Evolutionary conservation across 2,797 vertebrate species (phyloP).

Genomic region (Etheostoma nigrum): DNA sequence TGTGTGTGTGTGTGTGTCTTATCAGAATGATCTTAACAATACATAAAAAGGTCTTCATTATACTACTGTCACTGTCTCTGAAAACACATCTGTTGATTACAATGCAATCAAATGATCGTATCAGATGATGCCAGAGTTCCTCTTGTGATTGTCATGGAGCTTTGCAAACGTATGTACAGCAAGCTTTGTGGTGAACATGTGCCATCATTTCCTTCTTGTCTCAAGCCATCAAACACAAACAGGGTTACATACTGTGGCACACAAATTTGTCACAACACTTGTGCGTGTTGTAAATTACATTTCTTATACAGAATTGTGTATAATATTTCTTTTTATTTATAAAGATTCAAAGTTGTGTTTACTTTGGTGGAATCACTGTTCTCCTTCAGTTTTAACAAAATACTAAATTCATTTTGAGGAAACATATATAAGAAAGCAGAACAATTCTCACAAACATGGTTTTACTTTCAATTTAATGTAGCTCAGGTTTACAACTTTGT

Average conservation of each 20-base stretch:
- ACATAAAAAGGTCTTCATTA: constrained; percentile 1
- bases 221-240: constrained; percentile 6
- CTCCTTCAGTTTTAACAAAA: background rate
- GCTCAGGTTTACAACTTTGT: background rate
- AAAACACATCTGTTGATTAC: constrained; percentile 2
- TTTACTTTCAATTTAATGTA: background rate
- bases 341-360: background rate
- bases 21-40: background rate
- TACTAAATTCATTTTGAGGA: background rate
- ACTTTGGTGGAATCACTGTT: background rate
- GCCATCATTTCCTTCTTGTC: constrained; percentile 46
- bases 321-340: background rate
- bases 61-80: background rate
- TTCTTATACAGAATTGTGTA: background rate
- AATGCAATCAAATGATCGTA: constrained; percentile 36
- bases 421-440: too few relatives aligned
- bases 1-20: background rate
- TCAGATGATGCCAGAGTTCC: constrained; percentile 53
- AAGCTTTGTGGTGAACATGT: constrained; percentile 1
- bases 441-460: background rate
- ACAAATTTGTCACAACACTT: background rate
- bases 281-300: background rate
- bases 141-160: constrained; percentile 61
- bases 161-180: background rate
- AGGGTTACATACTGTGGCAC: background rate